Percentiles rank a stretch among this genome's conserved stretches.
phyloP scores from a whole-genome alignment of 2,888 invertebrate species.

The Athetis lepigone region DNA sequence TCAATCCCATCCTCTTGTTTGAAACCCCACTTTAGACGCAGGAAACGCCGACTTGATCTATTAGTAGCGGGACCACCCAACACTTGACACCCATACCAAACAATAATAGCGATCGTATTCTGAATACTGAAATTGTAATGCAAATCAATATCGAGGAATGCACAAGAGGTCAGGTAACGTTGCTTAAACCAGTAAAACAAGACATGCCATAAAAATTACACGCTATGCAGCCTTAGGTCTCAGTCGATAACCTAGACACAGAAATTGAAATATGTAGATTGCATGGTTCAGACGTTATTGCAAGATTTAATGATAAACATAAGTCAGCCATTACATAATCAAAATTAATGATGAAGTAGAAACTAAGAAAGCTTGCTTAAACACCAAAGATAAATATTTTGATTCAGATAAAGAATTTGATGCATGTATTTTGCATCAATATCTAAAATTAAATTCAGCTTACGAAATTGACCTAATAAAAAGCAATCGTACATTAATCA shows the following conservation, averaged over 20 bases:
- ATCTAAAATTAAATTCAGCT: background rate
- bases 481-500: slow-evolving; percentile 18
- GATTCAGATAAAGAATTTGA: slow-evolving; percentile 1
- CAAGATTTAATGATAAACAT: slow-evolving; percentile 23
- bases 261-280: slow-evolving; percentile 39
- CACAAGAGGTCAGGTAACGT: slow-evolving; percentile 42
- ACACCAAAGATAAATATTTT: background rate
- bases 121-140: slow-evolving; percentile 22
- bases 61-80: slow-evolving; percentile 51
- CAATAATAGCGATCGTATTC: slow-evolving; percentile 4
- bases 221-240: slow-evolving; percentile 47
- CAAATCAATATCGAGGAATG: slow-evolving; percentile 32
- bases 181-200: slow-evolving; percentile 42
- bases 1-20: slow-evolving; percentile 28
- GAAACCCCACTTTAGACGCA: slow-evolving; percentile 23
- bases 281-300: slow-evolving; percentile 13
- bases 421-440: background rate
- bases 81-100: slow-evolving; percentile 17
- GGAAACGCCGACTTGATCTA: slow-evolving; percentile 53
- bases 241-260: slow-evolving; percentile 62
- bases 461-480: slow-evolving; percentile 5
- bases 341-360: background rate
- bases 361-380: background rate
- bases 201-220: slow-evolving; percentile 44
- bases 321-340: slow-evolving; percentile 11